phyloP scores from a whole-genome alignment of 1,140 invertebrate genomes.

The Hyphantria cunea region DNA sequence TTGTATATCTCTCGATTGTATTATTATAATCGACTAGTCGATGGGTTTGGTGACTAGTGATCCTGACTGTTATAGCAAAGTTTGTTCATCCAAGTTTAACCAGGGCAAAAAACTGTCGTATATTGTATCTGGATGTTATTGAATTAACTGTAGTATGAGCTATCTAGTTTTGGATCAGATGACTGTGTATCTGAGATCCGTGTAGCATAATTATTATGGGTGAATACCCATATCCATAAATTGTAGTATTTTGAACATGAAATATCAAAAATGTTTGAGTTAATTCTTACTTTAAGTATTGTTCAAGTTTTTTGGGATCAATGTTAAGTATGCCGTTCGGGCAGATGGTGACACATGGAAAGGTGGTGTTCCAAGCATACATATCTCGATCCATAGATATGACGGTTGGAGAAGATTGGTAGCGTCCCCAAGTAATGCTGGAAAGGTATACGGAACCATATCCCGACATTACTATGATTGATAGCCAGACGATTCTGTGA shows the following conservation, averaged over 20 bases:
- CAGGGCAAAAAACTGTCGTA: too few relatives aligned
- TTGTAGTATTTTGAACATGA: neutral
- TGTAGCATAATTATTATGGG: too few relatives aligned
- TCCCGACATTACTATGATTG: slow-evolving; percentile 55
- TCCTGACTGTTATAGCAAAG: too few relatives aligned
- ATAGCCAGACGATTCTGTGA: slow-evolving; percentile 67
- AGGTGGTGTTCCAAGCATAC: slow-evolving; percentile 87
- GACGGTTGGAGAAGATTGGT: slow-evolving; percentile 86
- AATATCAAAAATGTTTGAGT: neutral
- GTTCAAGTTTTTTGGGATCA: slow-evolving; percentile 76
- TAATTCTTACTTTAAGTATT: slow-evolving; percentile 69
- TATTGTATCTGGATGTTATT: too few relatives aligned
- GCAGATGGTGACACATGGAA: slow-evolving; percentile 84
- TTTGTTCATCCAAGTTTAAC: too few relatives aligned
- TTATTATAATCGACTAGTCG: too few relatives aligned
- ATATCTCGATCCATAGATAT: slow-evolving; percentile 88
- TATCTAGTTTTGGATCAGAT: too few relatives aligned
- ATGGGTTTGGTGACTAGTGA: too few relatives aligned
- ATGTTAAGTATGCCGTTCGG: slow-evolving; percentile 69
- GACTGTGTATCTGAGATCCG: too few relatives aligned
- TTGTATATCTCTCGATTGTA: too few relatives aligned
- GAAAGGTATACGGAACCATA: slow-evolving; percentile 79
- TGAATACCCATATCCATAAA: too few relatives aligned
- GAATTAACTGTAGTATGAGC: too few relatives aligned
- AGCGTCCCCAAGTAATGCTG: slow-evolving; percentile 84